Evolutionary conservation across 2,888 invertebrate species (phyloP), one percentile per base, ranked within the genome.

Genomic region (Heliconius cydno): DNA sequence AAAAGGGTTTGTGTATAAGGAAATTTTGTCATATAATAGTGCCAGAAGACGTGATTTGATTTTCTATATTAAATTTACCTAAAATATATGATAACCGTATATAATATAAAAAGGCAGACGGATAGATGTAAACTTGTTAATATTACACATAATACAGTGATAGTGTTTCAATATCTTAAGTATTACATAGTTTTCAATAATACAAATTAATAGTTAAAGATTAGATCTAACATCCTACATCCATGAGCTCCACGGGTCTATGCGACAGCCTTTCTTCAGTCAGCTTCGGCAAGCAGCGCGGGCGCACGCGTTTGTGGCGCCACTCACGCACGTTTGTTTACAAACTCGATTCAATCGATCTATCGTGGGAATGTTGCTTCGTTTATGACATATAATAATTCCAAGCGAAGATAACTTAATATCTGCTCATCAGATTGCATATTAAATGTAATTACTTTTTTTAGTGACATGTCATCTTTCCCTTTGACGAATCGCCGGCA

Each of bases 221-320:
- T 34, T 46, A 41, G 34, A 72, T 75, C 70, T 68, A 74, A 60
- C 79, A 78, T 81, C 71, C 77, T 74, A 74, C 74, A 78, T 52
- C 30, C 41, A 85, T 87, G 88, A 90, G 92, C 92, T 90, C 91
- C 88, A 91, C 34, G 34, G 73, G n/a, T 73, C 60, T 73, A 90
- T 88, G 90, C 91, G 91, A 90, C 91, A 93, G 91, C 90, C 92
- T 93, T 73, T 73, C 30, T 38, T 91, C 93, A 95, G 94, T 95
- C 89, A 92, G 90, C 88, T 91, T 88, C 90, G 89, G 92, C 87
- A 79, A 88, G 89, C 89, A 83, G 92, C 94, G 94, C 94, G 94
- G 84, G 91, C 95, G 94, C 94, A 94, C 95, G 94, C 88, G 89
- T 93, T 83, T 85, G 81, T 83, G 70, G 34, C 83, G 84, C 80